These are phyloP conservation scores for Forficula auricularia DNA, from an alignment of 1,140 invertebrate species.

Conservation along the genomic window DNA sequence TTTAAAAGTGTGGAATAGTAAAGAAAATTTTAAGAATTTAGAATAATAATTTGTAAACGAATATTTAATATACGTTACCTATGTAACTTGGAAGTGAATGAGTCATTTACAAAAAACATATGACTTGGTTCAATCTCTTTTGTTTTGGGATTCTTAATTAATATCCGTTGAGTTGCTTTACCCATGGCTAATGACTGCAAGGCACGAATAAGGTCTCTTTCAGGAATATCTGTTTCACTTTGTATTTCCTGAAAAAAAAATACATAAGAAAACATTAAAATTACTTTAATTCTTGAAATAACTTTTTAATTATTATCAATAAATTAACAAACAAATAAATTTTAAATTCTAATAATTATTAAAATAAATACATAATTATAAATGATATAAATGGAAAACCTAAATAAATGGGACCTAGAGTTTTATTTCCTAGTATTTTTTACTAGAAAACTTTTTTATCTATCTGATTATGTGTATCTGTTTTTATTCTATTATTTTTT, in stretches of 20 bases:
- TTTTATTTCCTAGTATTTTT: slow-evolving; percentile 4
- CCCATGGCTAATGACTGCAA: slow-evolving; percentile 95
- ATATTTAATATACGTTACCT: too few relatives aligned
- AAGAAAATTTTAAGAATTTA: too few relatives aligned
- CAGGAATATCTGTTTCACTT: slow-evolving; percentile 95
- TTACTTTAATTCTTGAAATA: slow-evolving; percentile 1
- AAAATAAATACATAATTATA: too few relatives aligned
- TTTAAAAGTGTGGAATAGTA: too few relatives aligned
- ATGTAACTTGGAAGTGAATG: slow-evolving; percentile 92
- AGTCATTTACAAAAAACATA: slow-evolving; percentile 91
- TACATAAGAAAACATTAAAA: slow-evolving; percentile 5
- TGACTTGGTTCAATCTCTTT: slow-evolving; percentile 92
- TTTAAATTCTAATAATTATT: too few relatives aligned
- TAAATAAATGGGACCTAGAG: too few relatives aligned
- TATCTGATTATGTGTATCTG: too few relatives aligned
- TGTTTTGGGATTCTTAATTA: slow-evolving; percentile 81
- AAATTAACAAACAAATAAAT: too few relatives aligned
- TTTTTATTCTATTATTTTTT: too few relatives aligned
- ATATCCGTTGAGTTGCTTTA: slow-evolving; percentile 88
- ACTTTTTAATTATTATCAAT: not conserved
- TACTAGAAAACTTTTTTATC: too few relatives aligned
- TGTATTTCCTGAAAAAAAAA: slow-evolving; percentile 59
- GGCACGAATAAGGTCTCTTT: slow-evolving; percentile 85
- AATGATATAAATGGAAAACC: too few relatives aligned
- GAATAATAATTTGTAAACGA: too few relatives aligned